A percentile compares a stretch with the other conserved stretches of the same genome.
phyloP scores from a whole-genome alignment of 2,888 invertebrate genomes.

The Hybos culiciformis region DNA sequence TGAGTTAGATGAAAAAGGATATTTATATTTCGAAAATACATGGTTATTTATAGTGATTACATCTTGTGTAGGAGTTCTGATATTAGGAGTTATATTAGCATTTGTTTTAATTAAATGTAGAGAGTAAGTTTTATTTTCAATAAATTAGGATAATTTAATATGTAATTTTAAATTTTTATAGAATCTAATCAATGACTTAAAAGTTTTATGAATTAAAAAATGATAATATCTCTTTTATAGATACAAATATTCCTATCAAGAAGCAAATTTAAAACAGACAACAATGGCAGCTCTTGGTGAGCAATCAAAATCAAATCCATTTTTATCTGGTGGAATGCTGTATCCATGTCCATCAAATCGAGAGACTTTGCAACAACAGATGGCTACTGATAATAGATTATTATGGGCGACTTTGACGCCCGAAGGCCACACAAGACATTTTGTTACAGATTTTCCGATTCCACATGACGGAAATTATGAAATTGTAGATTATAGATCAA shows the following conservation, averaged over 20 bases:
- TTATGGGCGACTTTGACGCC: constrained; percentile 78
- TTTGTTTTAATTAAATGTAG: constrained; percentile 67
- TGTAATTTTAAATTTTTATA: neutral
- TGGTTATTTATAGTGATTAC: constrained; percentile 71
- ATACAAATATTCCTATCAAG: constrained; percentile 32
- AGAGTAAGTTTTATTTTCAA: constrained; percentile 43
- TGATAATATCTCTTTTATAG: constrained; percentile 22
- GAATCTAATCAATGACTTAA: neutral
- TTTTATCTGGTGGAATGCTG: constrained; percentile 41
- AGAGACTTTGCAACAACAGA: constrained; percentile 33
- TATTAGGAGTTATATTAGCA: constrained; percentile 63
- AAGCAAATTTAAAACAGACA: constrained; percentile 38
- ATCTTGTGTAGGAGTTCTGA: constrained; percentile 64
- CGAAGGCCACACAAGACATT: constrained; percentile 66
- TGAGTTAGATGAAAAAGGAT: constrained; percentile 57
- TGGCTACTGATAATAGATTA: constrained; percentile 51
- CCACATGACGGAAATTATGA: constrained; percentile 56
- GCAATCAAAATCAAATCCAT: constrained; percentile 37
- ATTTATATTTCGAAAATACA: constrained; percentile 48
- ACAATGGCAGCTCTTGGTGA: constrained; percentile 43
- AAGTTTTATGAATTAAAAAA: neutral
- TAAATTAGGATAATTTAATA: neutral
- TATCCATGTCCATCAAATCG: constrained; percentile 42
- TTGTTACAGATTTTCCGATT: constrained; percentile 46
- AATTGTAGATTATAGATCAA: constrained; percentile 44